Evolutionary conservation across 1,140 invertebrate species (phyloP), one percentile per base, ranked within the genome.

Genomic region (Sycophaga agraensis): DNA sequence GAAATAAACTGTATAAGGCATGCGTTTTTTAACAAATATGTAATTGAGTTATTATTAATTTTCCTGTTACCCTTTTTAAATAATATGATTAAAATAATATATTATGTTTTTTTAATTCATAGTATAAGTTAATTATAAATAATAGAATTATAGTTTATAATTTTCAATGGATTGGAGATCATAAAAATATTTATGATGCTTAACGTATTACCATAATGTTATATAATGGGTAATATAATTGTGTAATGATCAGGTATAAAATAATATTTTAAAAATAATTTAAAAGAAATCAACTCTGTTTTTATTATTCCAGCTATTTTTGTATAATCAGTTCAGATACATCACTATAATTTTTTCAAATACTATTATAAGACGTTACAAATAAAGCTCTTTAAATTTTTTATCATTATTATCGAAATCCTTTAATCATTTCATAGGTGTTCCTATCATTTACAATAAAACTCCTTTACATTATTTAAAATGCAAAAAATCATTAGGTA

Each of bases 321-420:
- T 62, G 35, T 50, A 62, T 62, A 62, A 62, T 62, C 60, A 62
- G 45, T 62, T 62, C 37, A 50, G 19, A 62, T 62, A 56, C 60
- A 50, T 62, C 37, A 8, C 22, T 49, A 62, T 54, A 55, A 37
- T 62, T 62, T 45, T 62, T 55, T 34, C 16, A 55, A 49, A 56
- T 48, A 24, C 17, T 22, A 62, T 48, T 62, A 62, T 26, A 40
- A 62, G 51, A 49, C 9, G 16, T 62, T 56, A 56, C 50, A 62
- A 62, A 62, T 56, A 22, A 56, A 50, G 45, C 54, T 56, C 37
- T 49, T 40, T 50, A 19, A 17, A 26, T 8, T 42, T 34, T 53
- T 45, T 54, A 12, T 49, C 28, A 16, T 48, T 11, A 53, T 51
- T 53, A n/a, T 35, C 34, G 48, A 51, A 46, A 35, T 21, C 24